Conservation (phyloP, 2,797 vertebrate genomes). For the Zalophus californianus region DNA sequence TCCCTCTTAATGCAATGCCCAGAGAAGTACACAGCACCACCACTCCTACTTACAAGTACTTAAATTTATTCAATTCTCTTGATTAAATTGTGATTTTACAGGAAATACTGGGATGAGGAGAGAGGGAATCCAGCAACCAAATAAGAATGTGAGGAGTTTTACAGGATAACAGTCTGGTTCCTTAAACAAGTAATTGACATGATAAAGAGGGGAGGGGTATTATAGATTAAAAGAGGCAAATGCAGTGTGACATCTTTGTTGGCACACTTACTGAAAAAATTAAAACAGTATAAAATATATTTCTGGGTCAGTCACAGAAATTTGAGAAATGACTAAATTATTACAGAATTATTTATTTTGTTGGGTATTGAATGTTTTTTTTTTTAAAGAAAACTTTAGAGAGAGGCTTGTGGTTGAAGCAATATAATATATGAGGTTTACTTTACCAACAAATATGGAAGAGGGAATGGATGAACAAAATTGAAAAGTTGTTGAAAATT, state of each 20-base stretch:
- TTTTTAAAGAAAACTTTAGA: neutral
- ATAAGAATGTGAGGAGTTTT: neutral
- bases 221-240: neutral
- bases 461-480: neutral
- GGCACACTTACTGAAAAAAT: neutral
- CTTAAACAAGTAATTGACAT: neutral
- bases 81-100: neutral
- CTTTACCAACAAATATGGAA: neutral
- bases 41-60: neutral
- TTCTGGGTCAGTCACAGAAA: neutral
- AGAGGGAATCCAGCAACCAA: neutral
- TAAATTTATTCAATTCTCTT: neutral
- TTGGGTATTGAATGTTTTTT: neutral
- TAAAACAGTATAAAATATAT: neutral
- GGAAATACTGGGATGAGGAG: neutral
- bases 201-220: neutral
- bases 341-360: neutral
- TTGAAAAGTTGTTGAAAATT: slow-evolving; percentile 16
- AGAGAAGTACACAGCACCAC: neutral
- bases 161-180: neutral
- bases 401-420: neutral
- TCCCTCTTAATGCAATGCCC: neutral
- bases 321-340: neutral
- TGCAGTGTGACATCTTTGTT: neutral
- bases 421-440: neutral